These are phyloP conservation scores for Nymphalis urticae DNA, from an alignment of 2,888 invertebrate genomes.

Conservation along the genomic window DNA sequence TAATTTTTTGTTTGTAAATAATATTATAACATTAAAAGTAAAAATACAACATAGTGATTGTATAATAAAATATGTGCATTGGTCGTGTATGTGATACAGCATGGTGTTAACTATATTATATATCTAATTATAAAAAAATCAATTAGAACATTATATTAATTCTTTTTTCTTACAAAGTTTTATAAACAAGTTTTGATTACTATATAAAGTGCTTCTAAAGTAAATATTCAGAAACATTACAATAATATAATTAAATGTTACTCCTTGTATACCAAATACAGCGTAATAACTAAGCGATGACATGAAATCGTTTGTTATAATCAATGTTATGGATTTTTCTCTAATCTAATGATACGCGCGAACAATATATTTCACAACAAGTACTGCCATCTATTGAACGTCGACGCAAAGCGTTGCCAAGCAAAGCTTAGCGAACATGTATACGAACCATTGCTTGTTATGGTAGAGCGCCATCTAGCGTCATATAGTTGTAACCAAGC, in stretches of 20 bases:
- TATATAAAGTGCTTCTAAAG: too few relatives aligned
- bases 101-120: too few relatives aligned
- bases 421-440: constrained; percentile 42
- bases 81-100: too few relatives aligned
- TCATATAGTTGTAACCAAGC: constrained; percentile 53
- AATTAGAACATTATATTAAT: neutral
- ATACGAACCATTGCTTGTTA: constrained; percentile 37
- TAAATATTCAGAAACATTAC: too few relatives aligned
- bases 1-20: constrained; percentile 7
- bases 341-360: constrained; percentile 3
- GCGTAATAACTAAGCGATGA: constrained; percentile 1
- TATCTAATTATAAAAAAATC: neutral
- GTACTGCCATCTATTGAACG: constrained; percentile 53
- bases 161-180: too few relatives aligned
- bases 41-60: too few relatives aligned
- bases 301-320: neutral
- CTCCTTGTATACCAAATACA: neutral
- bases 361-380: constrained; percentile 18
- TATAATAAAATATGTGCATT: too few relatives aligned
- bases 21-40: neutral
- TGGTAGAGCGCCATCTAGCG: constrained; percentile 63
- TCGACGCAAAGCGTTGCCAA: constrained; percentile 42
- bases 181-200: too few relatives aligned
- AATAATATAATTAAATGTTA: neutral
- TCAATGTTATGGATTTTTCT: constrained; percentile 1